Evolutionary conservation across 23 tunicate species (phyloP).

Genomic region (Ciona savignyi): DNA sequence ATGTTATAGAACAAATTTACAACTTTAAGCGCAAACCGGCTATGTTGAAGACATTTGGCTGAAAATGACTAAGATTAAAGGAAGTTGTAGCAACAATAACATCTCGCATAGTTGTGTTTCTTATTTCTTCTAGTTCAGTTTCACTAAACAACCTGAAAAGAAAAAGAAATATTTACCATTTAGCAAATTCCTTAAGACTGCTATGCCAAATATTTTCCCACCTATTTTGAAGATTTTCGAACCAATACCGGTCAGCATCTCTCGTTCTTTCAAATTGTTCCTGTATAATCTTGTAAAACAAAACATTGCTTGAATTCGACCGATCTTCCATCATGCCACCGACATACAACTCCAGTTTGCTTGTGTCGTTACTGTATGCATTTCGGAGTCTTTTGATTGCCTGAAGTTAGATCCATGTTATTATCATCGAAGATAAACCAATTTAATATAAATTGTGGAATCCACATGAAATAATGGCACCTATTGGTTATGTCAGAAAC

Average conservation of each 20-base stretch:
- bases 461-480: too few species aligned
- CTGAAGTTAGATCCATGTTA: too few species aligned
- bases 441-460: too few species aligned
- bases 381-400: conserved; percentile 3
- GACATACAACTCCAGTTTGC: conserved; percentile 68
- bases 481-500: too few species aligned
- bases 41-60: conserved; percentile 44
- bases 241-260: conserved; percentile 91
- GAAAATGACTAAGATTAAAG: conserved; percentile 17
- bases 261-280: conserved; percentile 69
- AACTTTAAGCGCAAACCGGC: conserved; percentile 48
- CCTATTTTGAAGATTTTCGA: conserved; percentile 66
- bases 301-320: conserved; percentile 3
- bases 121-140: conserved; percentile 35
- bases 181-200: too few species aligned
- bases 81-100: conserved; percentile 44
- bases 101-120: conserved; percentile 60
- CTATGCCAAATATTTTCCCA: conserved; percentile 11
- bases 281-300: conserved; percentile 40
- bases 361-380: conserved; percentile 35
- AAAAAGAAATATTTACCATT: too few species aligned
- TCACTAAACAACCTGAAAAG: conserved; percentile 34
- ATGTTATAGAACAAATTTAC: too few species aligned
- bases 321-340: conserved; percentile 72
- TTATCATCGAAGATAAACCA: too few species aligned